Evolutionary conservation across 2,113 vertebrate species (phyloP).

Genomic region (Machaerirhynchus nigripectus): DNA sequence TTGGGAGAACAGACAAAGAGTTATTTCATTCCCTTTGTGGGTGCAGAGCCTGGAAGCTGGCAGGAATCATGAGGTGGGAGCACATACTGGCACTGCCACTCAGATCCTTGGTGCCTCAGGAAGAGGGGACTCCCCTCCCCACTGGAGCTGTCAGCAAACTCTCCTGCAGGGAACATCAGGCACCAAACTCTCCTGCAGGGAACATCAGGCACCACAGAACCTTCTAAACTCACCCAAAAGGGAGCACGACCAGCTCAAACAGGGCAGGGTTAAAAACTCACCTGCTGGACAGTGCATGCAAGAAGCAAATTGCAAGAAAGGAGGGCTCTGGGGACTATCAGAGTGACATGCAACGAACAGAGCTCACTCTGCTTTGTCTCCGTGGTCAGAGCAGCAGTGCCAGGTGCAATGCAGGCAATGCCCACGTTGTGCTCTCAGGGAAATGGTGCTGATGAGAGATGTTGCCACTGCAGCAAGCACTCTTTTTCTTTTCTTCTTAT

Average conservation of each 20-base stretch:
- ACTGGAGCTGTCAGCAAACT: background rate
- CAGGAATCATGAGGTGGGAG: background rate
- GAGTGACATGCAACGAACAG: background rate
- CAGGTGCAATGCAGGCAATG: background rate
- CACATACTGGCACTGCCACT: background rate
- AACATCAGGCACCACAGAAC: background rate
- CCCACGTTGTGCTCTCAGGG: background rate
- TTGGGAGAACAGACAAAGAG: background rate
- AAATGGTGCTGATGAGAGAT: background rate
- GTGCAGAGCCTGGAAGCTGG: background rate
- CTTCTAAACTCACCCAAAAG: background rate
- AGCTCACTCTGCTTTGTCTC: background rate
- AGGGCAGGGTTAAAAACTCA: background rate
- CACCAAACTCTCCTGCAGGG: background rate
- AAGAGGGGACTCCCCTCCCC: background rate
- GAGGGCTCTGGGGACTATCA: background rate
- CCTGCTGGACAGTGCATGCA: background rate
- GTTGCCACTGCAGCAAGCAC: background rate
- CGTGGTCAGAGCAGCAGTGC: background rate
- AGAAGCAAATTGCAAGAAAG: background rate
- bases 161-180: background rate
- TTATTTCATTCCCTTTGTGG: slow-evolving; percentile 30
- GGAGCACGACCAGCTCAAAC: background rate
- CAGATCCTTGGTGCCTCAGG: rapidly evolving
- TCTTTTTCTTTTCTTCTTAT: background rate